Conservation (phyloP, 2,888 invertebrate species). For the Chesias legatella region DNA sequence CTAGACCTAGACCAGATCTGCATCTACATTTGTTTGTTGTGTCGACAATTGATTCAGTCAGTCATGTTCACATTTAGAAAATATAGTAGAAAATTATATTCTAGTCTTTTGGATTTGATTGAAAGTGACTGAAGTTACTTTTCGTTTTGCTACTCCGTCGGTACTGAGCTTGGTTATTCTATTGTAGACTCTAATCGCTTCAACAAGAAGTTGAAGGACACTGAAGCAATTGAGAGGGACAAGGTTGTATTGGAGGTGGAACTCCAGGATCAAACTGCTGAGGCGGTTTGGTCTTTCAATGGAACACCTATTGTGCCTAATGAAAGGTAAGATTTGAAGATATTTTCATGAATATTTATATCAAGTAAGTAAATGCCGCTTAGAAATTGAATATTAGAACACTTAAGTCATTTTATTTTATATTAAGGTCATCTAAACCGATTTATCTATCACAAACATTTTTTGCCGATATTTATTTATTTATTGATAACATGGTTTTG, state of each 20-base stretch:
- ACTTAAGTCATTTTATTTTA: no score
- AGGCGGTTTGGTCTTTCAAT: constrained; percentile 96
- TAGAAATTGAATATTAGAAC: no score
- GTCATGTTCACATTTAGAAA: background rate
- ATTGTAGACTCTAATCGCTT: constrained; percentile 95
- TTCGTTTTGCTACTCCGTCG: background rate
- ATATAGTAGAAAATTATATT: constrained; percentile 4
- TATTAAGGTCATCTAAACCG: no score
- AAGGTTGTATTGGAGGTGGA: constrained; percentile 95
- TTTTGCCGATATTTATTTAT: no score
- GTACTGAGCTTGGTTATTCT: constrained; percentile 19
- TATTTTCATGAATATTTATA: background rate
- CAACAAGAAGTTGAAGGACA: constrained; percentile 97
- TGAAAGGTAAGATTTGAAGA: constrained; percentile 76
- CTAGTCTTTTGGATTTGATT: background rate
- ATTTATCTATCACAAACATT: no score
- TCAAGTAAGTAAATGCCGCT: no score
- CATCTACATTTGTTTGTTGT: constrained; percentile 11
- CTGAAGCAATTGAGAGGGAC: constrained; percentile 94
- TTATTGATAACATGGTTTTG: no score
- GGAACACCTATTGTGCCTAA: constrained; percentile 91
- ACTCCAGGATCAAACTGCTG: constrained; percentile 96
- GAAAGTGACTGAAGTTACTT: background rate
- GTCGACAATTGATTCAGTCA: constrained; percentile 2
- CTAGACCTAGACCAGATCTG: constrained; percentile 34